Evolutionary conservation across 2,888 invertebrate genomes (phyloP).

Genomic region (Microctonus brassicae): DNA sequence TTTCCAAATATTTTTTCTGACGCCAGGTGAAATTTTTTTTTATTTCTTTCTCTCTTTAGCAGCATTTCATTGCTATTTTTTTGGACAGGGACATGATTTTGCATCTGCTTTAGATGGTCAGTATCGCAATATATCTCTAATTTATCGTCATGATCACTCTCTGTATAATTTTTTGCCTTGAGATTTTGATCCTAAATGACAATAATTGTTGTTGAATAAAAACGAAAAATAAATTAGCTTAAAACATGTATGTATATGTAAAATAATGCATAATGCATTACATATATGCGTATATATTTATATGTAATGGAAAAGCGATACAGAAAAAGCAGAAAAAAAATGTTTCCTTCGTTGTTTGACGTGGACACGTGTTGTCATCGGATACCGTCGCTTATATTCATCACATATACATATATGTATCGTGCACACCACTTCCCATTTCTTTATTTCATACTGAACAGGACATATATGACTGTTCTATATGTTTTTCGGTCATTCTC

Average conservation of each 20-base stretch:
- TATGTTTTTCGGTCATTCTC: constrained; percentile 26
- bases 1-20: constrained; percentile 37
- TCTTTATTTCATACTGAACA: constrained; percentile 13
- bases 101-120: constrained; percentile 44
- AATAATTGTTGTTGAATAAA: not conserved
- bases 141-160: constrained; percentile 19
- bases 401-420: not conserved
- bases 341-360: constrained; percentile 41
- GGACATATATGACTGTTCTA: constrained; percentile 22
- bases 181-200: constrained; percentile 35
- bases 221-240: not conserved
- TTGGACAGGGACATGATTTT: not conserved
- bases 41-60: constrained; percentile 27
- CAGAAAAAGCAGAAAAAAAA: constrained; percentile 6
- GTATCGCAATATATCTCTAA: constrained; percentile 23
- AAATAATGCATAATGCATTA: no score
- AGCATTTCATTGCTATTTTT: constrained; percentile 27
- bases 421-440: constrained; percentile 35
- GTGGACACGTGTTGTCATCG: constrained; percentile 45
- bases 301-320: constrained; percentile 9
- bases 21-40: constrained; percentile 35
- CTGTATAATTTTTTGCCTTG: constrained; percentile 3
- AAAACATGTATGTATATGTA: not conserved
- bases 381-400: constrained; percentile 37
- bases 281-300: not conserved